These are phyloP conservation scores for Ischnus inquisitorius DNA, from an alignment of 2,888 invertebrate genomes.

Conservation along the genomic window DNA sequence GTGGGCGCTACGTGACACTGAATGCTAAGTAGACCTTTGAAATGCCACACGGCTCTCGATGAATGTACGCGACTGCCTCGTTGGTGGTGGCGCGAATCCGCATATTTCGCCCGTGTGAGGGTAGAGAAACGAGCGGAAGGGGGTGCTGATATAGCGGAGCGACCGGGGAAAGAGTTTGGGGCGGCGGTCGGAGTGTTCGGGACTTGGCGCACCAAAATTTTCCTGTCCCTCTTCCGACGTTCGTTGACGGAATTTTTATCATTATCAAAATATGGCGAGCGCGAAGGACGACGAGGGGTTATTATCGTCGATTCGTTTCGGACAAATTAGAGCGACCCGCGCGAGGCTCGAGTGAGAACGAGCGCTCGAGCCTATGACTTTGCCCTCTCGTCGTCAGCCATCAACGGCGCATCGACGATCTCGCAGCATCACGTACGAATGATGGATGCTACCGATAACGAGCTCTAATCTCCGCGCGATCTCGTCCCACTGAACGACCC, in stretches of 20 bases:
- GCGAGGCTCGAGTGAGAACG: background rate
- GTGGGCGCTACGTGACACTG: conserved; percentile 84
- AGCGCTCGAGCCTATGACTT: conserved; percentile 23
- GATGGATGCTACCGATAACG: conserved; percentile 70
- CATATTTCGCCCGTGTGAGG: conserved; percentile 10
- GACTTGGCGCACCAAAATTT: conserved; percentile 13
- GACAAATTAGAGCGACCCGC: conserved; percentile 74
- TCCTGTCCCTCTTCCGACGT: background rate
- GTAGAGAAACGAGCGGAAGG: conserved; percentile 18
- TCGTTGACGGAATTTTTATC: conserved; percentile 47
- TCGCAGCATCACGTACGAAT: conserved; percentile 68
- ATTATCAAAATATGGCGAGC: conserved; percentile 42
- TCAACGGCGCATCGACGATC: conserved; percentile 43
- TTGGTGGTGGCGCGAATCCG: conserved; percentile 1
- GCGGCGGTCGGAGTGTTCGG: conserved; percentile 34
- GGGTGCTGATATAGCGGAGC: background rate
- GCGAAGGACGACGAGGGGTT: conserved; percentile 43
- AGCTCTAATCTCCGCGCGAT: conserved; percentile 68
- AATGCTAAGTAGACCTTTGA: conserved; percentile 84
- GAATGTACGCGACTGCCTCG: background rate
- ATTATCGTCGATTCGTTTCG: conserved; percentile 70
- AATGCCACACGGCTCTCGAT: conserved; percentile 76
- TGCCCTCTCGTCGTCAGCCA: conserved; percentile 14
- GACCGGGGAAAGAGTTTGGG: background rate
- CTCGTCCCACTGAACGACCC: conserved; percentile 49